Evolutionary conservation across 2,888 invertebrate genomes (phyloP), one percentile per base, ranked within the genome.

Genomic region (Apoderus coryli): DNA sequence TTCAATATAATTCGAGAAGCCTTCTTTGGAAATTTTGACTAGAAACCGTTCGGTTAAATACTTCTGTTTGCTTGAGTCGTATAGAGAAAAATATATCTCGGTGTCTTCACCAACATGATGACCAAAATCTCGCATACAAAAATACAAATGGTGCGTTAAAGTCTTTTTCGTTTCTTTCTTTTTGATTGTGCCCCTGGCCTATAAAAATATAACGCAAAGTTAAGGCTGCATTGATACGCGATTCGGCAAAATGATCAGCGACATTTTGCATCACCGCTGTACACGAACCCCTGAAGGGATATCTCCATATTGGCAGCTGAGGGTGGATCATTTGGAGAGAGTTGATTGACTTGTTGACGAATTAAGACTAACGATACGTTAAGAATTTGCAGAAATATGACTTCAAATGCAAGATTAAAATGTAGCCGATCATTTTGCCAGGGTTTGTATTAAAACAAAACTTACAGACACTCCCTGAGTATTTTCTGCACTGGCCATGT

Each of bases 31-130:
- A 57, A 89, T 81, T 54, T 75, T 72, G 45, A 90, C 84, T 50
- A 89, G 66, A 62, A 88, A 90, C 39, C 89, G 65, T 59, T 92
- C 92, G 32, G 89, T 86, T 36, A 90, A 64, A 41, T 81, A 84
- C 46, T 76, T 77, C 46, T 68, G 72, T 47, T 76, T 70, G 44
- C 72, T 69, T 11, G 76, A 73, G 54, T 92, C 89, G 55, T 82
- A 90, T 1, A 90, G 61, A 48, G 81, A 84, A 47, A 92, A 78
- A 45, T 82, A 76, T 10, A 90, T 71, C 58, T 90, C 89, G 0
- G 84, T 80, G 51, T 89, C 88, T 56, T 92, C 88, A 0, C 84
- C 80, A 2, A 88, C 76, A 29, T 81, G 78, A 53, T 82, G 82
- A 0, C 84, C 84, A 53, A 89, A 89, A 56, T 86, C 84, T 10